These are phyloP conservation scores for Drosophila nigromelanica DNA, from an alignment of 1,140 invertebrate species.

Conservation along the genomic window DNA sequence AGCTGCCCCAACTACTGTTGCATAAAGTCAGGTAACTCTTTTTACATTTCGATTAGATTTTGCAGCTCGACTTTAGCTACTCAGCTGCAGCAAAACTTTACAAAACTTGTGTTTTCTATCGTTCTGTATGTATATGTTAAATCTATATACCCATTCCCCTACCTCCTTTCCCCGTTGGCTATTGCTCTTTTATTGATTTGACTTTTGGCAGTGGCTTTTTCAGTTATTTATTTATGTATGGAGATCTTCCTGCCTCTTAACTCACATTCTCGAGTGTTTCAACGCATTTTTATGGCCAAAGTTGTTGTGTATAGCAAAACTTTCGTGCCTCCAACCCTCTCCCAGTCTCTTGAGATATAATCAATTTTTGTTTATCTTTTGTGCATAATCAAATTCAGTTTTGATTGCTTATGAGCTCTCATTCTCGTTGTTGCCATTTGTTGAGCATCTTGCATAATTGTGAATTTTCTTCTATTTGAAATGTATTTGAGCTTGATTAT, in stretches of 20 bases:
- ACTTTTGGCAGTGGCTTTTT: constrained; percentile 43
- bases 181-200: constrained; percentile 63
- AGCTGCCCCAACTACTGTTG: constrained; percentile 13
- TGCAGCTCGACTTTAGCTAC: constrained; percentile 27
- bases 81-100: constrained; percentile 32
- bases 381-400: constrained; percentile 44
- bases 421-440: constrained; percentile 23
- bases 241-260: constrained; percentile 1
- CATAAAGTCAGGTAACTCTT: constrained; percentile 43
- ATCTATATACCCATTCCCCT: constrained; percentile 7
- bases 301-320: constrained; percentile 15
- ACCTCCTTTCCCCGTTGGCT: constrained; percentile 17
- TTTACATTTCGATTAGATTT: constrained; percentile 47
- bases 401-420: constrained; percentile 15
- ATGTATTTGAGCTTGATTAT: constrained; percentile 53
- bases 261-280: constrained; percentile 9
- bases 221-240: constrained; percentile 35
- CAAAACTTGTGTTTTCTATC: constrained; percentile 27
- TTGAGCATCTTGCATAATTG: constrained; percentile 61
- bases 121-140: background rate
- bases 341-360: constrained; percentile 54
- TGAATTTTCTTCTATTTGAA: constrained; percentile 22
- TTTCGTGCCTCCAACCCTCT: constrained; percentile 7
- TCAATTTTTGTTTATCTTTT: constrained; percentile 54
- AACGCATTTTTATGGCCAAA: constrained; percentile 43